A percentile compares a stretch with the other conserved stretches of the same genome.
These are phyloP conservation scores for Leptinotarsa tumamoca DNA, from an alignment of 2,888 invertebrate species.

Conservation along the genomic window DNA sequence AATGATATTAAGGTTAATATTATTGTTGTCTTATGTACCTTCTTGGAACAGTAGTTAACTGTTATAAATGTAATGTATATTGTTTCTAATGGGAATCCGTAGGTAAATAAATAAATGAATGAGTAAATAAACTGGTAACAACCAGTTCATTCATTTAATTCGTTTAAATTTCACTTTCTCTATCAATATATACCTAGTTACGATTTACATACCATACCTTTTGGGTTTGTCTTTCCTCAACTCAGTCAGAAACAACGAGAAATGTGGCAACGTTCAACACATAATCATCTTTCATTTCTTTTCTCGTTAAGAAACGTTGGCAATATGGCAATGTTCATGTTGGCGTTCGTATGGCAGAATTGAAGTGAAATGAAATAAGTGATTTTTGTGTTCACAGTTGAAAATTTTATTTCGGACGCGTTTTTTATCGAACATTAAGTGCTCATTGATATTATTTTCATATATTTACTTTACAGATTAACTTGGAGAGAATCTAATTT, in stretches of 20 bases:
- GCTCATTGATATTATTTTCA: constrained; percentile 26
- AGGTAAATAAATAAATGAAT: too few relatives aligned
- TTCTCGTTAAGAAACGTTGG: background rate
- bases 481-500: constrained; percentile 10
- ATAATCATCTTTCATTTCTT: background rate
- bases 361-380: constrained; percentile 14
- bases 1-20: too few relatives aligned
- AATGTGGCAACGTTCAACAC: background rate
- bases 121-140: too few relatives aligned
- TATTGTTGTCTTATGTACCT: too few relatives aligned
- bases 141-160: background rate
- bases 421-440: constrained; percentile 22
- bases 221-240: too few relatives aligned
- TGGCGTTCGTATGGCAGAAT: background rate
- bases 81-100: too few relatives aligned
- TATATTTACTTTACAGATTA: constrained; percentile 33
- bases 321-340: too few relatives aligned
- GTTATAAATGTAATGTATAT: too few relatives aligned
- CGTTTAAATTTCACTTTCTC: too few relatives aligned
- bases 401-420: background rate
- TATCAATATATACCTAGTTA: too few relatives aligned
- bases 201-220: too few relatives aligned
- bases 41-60: too few relatives aligned
- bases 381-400: constrained; percentile 13
- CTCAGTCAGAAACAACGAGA: background rate